These are phyloP conservation scores for Leucosticte australis DNA, from an alignment of 2,113 vertebrate species.

Conservation along the genomic window DNA sequence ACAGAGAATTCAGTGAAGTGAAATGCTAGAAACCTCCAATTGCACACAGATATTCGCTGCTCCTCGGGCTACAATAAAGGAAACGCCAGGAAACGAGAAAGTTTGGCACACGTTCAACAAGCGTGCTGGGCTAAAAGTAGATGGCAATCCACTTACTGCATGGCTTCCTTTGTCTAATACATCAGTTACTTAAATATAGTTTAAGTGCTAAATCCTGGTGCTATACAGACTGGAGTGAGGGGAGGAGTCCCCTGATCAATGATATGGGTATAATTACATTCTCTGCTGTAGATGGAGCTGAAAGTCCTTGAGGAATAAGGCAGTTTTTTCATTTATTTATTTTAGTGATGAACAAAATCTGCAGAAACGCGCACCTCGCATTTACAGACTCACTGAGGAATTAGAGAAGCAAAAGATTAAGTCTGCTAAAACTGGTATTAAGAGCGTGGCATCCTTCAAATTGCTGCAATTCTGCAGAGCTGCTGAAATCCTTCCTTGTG, in stretches of 20 bases:
- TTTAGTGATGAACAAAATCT: not conserved
- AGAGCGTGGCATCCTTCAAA: not conserved
- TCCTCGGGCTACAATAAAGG: slow-evolving; percentile 48
- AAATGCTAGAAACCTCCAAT: slow-evolving; percentile 56
- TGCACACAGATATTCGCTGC: not conserved
- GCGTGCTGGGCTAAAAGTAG: slow-evolving; percentile 45
- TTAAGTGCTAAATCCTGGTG: not conserved
- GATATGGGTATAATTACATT: not conserved
- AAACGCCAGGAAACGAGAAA: slow-evolving; percentile 14
- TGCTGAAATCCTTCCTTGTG: not conserved
- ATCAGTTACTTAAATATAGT: not conserved
- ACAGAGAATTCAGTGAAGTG: slow-evolving; percentile 41
- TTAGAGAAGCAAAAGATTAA: not conserved
- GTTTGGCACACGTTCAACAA: slow-evolving; percentile 39
- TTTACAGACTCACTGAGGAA: not conserved
- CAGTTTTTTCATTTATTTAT: not conserved
- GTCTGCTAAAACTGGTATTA: not conserved
- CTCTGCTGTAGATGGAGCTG: not conserved
- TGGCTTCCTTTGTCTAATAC: slow-evolving; percentile 27
- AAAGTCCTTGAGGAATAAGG: not conserved
- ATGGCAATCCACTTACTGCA: slow-evolving; percentile 18
- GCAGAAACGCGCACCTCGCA: not conserved
- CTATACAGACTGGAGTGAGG: not conserved
- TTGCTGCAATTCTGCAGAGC: not conserved
- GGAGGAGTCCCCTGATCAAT: not conserved